phyloP scores from a whole-genome alignment of 1,140 invertebrate species.

The Drosophila pruinosa region DNA sequence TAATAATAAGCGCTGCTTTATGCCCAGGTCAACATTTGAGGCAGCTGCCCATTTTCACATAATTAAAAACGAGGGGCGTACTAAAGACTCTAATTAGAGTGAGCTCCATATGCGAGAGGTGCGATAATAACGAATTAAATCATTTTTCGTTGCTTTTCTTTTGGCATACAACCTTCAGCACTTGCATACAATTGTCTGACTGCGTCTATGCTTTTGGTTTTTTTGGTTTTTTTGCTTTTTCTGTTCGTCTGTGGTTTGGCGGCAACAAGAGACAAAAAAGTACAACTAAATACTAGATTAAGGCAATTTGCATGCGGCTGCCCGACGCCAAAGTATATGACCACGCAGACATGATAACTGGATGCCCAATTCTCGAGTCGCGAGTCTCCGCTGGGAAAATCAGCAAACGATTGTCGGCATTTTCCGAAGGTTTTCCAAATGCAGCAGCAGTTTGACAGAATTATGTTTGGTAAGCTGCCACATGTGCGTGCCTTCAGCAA shows the following conservation, averaged over 20 bases:
- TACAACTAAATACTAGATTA: conserved; percentile 75
- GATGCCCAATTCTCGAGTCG: conserved; percentile 11
- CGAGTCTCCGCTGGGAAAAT: conserved; percentile 56
- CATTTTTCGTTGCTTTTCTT: conserved; percentile 9
- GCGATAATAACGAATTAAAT: conserved; percentile 42
- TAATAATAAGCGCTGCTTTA: conserved; percentile 61
- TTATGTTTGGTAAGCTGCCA: conserved; percentile 22
- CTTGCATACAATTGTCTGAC: conserved; percentile 63
- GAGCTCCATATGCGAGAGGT: conserved; percentile 37
- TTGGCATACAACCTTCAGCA: conserved; percentile 55
- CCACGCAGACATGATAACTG: conserved; percentile 66
- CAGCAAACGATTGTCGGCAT: conserved; percentile 63
- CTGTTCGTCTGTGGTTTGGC: conserved; percentile 66
- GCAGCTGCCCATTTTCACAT: conserved; percentile 55
- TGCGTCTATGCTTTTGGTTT: conserved; percentile 9
- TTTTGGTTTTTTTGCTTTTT: too few species aligned
- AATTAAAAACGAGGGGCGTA: conserved; percentile 66
- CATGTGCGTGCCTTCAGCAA: conserved; percentile 56
- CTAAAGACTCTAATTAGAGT: conserved; percentile 70
- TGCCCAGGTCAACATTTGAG: conserved; percentile 46
- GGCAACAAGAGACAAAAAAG: conserved; percentile 22
- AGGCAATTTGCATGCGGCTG: conserved; percentile 71
- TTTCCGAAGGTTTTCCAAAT: conserved; percentile 75
- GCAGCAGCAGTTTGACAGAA: conserved; percentile 32
- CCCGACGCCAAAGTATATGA: conserved; percentile 60